Conservation (phyloP, 1,140 invertebrate genomes). For the Aleiodes sp. region DNA sequence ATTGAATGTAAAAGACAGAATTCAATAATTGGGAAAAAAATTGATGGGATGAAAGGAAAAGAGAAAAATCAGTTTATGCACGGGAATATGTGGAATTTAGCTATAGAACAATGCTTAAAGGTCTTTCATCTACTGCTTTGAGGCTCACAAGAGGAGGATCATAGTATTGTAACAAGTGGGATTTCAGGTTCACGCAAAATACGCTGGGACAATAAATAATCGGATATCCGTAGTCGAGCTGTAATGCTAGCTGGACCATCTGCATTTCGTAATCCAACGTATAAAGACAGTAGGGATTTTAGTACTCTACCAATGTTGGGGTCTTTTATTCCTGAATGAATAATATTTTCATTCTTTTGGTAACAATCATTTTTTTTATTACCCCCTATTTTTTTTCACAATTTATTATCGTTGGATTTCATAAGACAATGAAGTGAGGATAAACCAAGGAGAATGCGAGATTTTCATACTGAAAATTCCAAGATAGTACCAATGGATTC, state of each 20-base stretch:
- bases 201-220: constrained; percentile 16
- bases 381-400: background rate
- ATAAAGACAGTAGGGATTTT: constrained; percentile 13
- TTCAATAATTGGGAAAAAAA: too few species aligned
- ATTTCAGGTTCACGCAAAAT: background rate
- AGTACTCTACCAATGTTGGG: too few species aligned
- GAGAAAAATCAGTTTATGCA: background rate
- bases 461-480: background rate
- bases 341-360: constrained; percentile 8
- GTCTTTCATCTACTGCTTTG: constrained; percentile 4
- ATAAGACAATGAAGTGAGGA: constrained; percentile 1
- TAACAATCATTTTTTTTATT: background rate
- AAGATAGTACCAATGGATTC: constrained; percentile 12
- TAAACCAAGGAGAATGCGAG: background rate
- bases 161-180: background rate
- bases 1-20: too few species aligned
- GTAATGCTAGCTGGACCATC: constrained; percentile 6
- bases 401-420: constrained; percentile 12
- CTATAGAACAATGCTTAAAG: background rate
- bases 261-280: constrained; percentile 17
- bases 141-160: background rate
- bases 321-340: background rate
- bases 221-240: constrained; percentile 1
- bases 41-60: background rate
- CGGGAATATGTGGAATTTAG: background rate